Conservation (phyloP, 2,888 invertebrate species). For the Zhengitettix transpicula region DNA sequence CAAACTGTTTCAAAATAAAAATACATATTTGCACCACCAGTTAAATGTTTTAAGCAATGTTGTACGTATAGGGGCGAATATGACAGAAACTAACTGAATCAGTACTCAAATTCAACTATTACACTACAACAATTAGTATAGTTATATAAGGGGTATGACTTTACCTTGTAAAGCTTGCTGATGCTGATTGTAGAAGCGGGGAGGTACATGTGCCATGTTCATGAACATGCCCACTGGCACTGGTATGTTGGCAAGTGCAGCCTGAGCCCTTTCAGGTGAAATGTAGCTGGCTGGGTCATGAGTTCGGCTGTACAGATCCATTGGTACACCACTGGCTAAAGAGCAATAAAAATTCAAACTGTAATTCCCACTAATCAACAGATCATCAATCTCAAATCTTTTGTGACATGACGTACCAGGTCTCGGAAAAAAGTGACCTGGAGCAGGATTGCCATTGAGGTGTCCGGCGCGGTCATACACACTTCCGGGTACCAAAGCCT, state of each 20-base stretch:
- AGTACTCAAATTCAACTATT: too few relatives aligned
- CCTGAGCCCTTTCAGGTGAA: conserved; percentile 64
- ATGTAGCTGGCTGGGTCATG: conserved; percentile 88
- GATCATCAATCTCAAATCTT: background rate
- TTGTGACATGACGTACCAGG: conserved; percentile 2
- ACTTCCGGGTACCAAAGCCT: conserved; percentile 85
- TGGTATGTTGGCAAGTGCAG: conserved; percentile 47
- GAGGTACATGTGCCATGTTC: conserved; percentile 69
- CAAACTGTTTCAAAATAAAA: too few relatives aligned
- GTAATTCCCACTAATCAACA: background rate
- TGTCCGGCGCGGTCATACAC: conserved; percentile 65
- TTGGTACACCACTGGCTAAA: conserved; percentile 7
- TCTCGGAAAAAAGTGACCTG: conserved; percentile 6
- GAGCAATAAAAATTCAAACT: background rate
- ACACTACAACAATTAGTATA: too few relatives aligned
- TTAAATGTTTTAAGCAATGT: too few relatives aligned
- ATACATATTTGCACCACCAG: too few relatives aligned
- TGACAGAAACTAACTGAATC: too few relatives aligned
- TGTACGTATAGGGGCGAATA: too few relatives aligned
- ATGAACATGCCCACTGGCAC: conserved; percentile 90
- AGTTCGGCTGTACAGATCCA: conserved; percentile 48
- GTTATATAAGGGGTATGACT: too few relatives aligned
- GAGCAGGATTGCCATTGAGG: conserved; percentile 20
- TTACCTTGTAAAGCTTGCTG: conserved; percentile 42
- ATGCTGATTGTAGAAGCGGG: conserved; percentile 58